These are phyloP conservation scores for Amphipoea lucens DNA, from an alignment of 2,888 invertebrate genomes.

Conservation along the genomic window DNA sequence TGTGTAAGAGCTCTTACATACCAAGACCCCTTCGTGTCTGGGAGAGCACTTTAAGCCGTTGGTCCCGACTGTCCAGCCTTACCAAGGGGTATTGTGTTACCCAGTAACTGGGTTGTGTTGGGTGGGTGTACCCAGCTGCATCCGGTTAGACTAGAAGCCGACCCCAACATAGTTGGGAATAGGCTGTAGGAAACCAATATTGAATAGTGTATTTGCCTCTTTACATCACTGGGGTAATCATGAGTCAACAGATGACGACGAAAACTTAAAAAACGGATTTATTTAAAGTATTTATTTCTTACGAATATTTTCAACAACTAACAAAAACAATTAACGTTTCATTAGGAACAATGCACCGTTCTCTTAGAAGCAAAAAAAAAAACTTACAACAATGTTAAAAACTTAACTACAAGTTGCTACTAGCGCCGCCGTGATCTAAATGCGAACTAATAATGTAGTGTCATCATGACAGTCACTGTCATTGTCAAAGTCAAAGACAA, in stretches of 20 bases:
- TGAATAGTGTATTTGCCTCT: not conserved
- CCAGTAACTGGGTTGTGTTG: no score
- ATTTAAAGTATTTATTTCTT: constrained; percentile 40
- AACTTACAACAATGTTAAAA: constrained; percentile 8
- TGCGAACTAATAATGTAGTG: not conserved
- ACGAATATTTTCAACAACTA: constrained; percentile 24
- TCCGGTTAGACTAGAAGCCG: no score
- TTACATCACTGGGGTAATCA: not conserved
- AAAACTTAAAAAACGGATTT: not conserved
- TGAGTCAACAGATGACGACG: not conserved
- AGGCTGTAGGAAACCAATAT: not conserved
- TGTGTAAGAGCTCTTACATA: no score
- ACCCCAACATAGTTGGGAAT: no score
- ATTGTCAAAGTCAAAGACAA: not conserved
- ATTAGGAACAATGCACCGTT: constrained; percentile 34
- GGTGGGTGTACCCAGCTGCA: no score
- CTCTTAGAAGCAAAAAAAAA: not conserved
- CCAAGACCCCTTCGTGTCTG: not conserved
- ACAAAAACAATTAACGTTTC: constrained; percentile 19
- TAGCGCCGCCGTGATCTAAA: not conserved
- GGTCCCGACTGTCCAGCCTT: no score
- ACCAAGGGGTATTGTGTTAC: no score
- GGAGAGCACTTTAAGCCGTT: not conserved
- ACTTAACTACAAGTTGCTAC: constrained; percentile 5
- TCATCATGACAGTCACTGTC: not conserved